Conservation (phyloP, 64 coral and sea anemone genomes). For the Dendronephthya gigantea region DNA sequence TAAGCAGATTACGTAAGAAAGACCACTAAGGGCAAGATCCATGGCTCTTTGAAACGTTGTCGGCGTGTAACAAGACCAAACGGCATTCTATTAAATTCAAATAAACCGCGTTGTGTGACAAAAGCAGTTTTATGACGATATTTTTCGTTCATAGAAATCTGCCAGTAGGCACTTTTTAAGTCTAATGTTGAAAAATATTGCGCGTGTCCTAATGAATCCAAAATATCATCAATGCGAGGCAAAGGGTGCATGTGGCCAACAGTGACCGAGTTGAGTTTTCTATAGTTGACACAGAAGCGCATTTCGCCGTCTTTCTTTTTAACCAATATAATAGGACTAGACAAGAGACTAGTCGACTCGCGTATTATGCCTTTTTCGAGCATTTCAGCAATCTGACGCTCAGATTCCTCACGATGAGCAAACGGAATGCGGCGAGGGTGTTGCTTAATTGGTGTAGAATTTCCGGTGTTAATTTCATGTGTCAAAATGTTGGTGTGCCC, state of each 20-base stretch:
- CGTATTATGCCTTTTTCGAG: not conserved
- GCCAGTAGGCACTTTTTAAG: conserved; percentile 7
- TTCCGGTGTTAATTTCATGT: conserved; percentile 26
- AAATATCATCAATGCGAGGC: conserved; percentile 12
- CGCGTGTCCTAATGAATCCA: not conserved
- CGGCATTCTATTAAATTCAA: not conserved
- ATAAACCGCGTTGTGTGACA: not conserved
- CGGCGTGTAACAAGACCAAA: not conserved
- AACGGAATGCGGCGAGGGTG: not conserved
- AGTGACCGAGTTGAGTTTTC: not conserved
- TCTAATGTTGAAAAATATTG: conserved; percentile 27
- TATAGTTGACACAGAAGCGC: conserved; percentile 15
- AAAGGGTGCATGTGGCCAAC: not conserved
- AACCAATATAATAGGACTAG: not conserved
- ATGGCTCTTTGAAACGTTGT: conserved; percentile 24
- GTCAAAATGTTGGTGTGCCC: conserved; percentile 27
- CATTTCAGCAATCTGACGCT: not conserved
- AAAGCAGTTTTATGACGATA: conserved; percentile 7
- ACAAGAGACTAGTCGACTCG: not conserved
- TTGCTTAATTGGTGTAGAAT: conserved; percentile 16
- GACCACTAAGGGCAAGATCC: not conserved
- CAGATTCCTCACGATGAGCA: not conserved
- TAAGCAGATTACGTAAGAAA: not conserved
- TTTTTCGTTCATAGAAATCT: not conserved
- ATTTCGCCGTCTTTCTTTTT: not conserved